Evolutionary conservation across 2,888 invertebrate species (phyloP).

Genomic region (Escarpia spicata): DNA sequence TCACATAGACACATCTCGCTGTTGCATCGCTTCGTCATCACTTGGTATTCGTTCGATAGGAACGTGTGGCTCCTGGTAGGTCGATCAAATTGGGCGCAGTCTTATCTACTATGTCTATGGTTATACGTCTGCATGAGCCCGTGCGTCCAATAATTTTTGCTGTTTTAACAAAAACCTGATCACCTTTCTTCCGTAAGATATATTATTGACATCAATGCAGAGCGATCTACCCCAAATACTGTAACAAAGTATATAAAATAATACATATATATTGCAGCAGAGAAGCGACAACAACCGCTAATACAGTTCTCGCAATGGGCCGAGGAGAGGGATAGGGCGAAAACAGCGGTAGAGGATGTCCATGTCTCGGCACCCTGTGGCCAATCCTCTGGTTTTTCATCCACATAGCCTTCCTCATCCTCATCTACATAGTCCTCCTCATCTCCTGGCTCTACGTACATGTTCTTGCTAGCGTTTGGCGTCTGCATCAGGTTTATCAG

Average conservation of each 20-base stretch:
- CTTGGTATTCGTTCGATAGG: background rate
- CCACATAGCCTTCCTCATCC: conserved; percentile 45
- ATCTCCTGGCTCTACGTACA: conserved; percentile 51
- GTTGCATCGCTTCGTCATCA: background rate
- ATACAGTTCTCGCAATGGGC: background rate
- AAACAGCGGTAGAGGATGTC: background rate
- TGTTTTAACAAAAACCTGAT: too few species aligned
- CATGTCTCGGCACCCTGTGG: conserved; percentile 47
- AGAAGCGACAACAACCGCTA: background rate
- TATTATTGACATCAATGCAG: too few species aligned
- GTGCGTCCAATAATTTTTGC: too few species aligned
- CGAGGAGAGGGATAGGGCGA: background rate
- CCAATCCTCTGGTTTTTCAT: conserved; percentile 52
- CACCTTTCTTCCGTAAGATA: too few species aligned
- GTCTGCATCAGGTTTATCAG: conserved; percentile 45
- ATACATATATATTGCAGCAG: background rate
- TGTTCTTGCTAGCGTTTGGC: conserved; percentile 53
- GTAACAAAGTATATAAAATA: background rate
- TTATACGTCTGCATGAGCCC: too few species aligned
- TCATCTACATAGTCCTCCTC: conserved; percentile 51
- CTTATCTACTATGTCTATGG: background rate
- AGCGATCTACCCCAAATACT: background rate
- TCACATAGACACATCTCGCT: background rate
- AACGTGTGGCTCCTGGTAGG: background rate
- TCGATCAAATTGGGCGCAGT: background rate